Evolutionary conservation across 2,797 vertebrate genomes (phyloP), one percentile per base, ranked within the genome.

Genomic region (Ciconia nigra): DNA sequence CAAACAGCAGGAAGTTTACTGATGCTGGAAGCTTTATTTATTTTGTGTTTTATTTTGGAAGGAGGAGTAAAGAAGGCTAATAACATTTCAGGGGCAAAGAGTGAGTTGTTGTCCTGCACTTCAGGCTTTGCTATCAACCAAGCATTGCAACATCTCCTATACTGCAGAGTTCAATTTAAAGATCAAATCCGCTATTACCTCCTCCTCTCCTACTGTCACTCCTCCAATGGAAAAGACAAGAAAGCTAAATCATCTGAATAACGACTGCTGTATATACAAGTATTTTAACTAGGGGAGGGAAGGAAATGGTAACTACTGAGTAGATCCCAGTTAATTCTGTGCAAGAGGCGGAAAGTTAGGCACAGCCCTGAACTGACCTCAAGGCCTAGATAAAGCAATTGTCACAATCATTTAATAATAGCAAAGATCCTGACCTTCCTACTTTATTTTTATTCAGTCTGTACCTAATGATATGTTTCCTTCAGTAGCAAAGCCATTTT

Each of bases 11-110:
- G 96, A 95, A 93, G 85, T 87, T 96, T 94, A 92, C 84, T 89
- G 83, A 89, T 67, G 80, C 65, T 86, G 73, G 79, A 84, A 86
- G 76, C 69, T 88, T 96, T 96, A 72, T 96, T 98, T 96, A 93
- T 87, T 94, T 83, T 84, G 79, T n/a, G 28, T 55, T 96, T 96
- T 93, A 51, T 92, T 96, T 96, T 96, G 52, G 51, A 95, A 82
- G 67, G 70, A 15, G 14, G 57, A 93, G 46, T 74, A 93, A 97
- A 92, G 89, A 87, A 74, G 63, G 73, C 87, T 94, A 93, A 94
- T 63, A 94, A 74, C 89, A 82, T 77, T 97, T 92, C 85, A 92
- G 82, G 51, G 70, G 47, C 84, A 96, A 93, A 90, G 55, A 88
- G 39, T 87, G 84, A 81, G 31, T 58, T 87, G 94, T 89, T 89